Conservation (phyloP, 2,113 vertebrate genomes). For the Pipra filicauda region DNA sequence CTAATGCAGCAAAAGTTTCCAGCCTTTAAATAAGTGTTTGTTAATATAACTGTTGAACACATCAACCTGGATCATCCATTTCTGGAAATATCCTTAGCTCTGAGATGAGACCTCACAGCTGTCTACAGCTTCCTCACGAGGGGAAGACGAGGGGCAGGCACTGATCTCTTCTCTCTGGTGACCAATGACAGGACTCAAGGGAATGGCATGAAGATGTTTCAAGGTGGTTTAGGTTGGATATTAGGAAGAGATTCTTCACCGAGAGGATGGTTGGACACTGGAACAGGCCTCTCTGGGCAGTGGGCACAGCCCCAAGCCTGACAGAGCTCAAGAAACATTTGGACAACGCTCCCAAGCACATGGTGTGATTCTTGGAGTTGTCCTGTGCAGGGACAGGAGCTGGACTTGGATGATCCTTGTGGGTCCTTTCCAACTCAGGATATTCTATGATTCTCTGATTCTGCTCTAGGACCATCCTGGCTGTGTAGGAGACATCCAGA, state of each 20-base stretch:
- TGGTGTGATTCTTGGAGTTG: background rate
- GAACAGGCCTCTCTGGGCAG: background rate
- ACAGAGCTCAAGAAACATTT: background rate
- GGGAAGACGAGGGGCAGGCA: no score
- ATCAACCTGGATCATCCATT: fast-evolving
- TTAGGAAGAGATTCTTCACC: background rate
- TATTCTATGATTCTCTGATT: background rate
- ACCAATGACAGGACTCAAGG: no score
- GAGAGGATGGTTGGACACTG: fast-evolving
- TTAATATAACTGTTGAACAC: background rate
- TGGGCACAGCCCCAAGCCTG: fast-evolving
- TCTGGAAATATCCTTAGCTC: background rate
- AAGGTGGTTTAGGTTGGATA: background rate
- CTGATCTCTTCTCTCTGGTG: background rate
- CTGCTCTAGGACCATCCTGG: background rate
- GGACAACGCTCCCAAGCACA: background rate
- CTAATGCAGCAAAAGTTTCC: background rate
- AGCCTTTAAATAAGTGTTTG: background rate
- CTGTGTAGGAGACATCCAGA: background rate
- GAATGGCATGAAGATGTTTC: background rate
- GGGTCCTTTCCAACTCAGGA: background rate
- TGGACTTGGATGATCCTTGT: background rate
- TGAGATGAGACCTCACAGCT: background rate
- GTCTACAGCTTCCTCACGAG: background rate
- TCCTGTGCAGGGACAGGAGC: background rate